Base-by-base conservation (phyloP, 2,797 vertebrate species). In the Siniperca obscura region DNA sequence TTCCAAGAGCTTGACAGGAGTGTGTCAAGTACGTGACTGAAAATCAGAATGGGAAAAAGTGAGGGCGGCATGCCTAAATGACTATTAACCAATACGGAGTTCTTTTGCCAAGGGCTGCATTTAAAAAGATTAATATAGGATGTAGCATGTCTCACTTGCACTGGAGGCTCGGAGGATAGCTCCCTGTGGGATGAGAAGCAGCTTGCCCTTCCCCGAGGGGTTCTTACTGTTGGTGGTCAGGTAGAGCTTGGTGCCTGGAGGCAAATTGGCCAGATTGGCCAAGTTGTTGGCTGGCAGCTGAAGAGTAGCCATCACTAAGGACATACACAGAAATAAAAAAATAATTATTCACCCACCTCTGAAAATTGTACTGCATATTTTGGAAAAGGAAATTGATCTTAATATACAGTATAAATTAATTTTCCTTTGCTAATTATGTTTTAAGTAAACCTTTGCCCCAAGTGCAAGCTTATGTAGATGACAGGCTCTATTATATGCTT, bases 161-260 rank as follows among this genome's bases (percentile, higher is more conserved):
- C 95, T 97, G 74, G 98, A 97, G 76, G 98, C 98, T 84, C 98
- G 90, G 76, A 99, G 95, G 82, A 99, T 99, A 68, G 98, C 98
- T 93, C 98, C 98, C 89, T 99, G 98, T 36, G 98, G 98, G 82
- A 99, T 99, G 86, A 99, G 97, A 79, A 99, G 96, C 85, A 99
- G 95, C 91, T 99, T 99, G 88, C 98, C 98, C 94, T 99, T 99
- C 81, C 98, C 98, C 0, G 98, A 98, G 44, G 98, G 98, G 85
- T 98, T 99, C 95, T 99, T 99, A 94, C 98, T 99, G 94, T 99
- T 99, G 55, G 98, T 99, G 76, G 98, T 99, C 85, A 99, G 96
- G 94, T 99, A 99, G 27, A 99, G 96, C 86, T 99, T 99, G 82
- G 98, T 99, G 88, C 98, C 98, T 16, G 98, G 98, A 74, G 98